A percentile compares a stretch with the other conserved stretches of the same genome.
Conservation (phyloP, 2,113 vertebrate species). For the Chaenocephalus aceratus region DNA sequence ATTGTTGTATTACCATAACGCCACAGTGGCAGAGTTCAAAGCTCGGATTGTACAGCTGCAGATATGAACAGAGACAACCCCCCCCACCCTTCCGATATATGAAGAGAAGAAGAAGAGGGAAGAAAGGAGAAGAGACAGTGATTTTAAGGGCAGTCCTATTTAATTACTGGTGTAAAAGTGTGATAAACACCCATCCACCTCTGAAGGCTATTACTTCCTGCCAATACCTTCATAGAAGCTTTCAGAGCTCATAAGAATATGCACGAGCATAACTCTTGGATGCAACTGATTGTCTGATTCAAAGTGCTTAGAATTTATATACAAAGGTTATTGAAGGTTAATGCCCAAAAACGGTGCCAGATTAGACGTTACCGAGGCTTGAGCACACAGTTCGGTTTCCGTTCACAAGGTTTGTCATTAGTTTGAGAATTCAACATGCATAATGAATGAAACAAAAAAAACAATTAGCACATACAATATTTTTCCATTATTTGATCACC, state of each 20-base stretch:
- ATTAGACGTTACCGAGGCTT: conserved; percentile 40
- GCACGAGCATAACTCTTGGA: conserved; percentile 63
- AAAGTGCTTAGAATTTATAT: conserved; percentile 27
- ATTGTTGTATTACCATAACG: conserved; percentile 70
- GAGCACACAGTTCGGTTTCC: conserved; percentile 43
- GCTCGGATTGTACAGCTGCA: conserved; percentile 71
- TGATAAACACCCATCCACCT: conserved; percentile 71
- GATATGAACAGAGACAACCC: conserved; percentile 56
- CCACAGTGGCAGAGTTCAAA: conserved; percentile 73
- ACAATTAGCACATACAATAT: conserved; percentile 44
- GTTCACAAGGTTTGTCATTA: conserved; percentile 37
- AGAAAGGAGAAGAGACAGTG: conserved; percentile 56
- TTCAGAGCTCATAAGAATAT: conserved; percentile 70
- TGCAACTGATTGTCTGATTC: conserved; percentile 27
- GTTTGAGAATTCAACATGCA: conserved; percentile 25
- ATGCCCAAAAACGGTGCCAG: conserved; percentile 24
- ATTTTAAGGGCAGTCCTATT: conserved; percentile 70
- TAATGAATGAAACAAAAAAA: conserved; percentile 50
- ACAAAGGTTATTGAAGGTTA: conserved; percentile 40
- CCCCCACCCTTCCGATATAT: conserved; percentile 31
- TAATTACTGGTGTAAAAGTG: conserved; percentile 77
- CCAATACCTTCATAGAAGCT: conserved; percentile 71
- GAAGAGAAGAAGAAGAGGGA: conserved; percentile 34
- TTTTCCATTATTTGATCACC: conserved; percentile 44
- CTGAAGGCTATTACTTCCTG: conserved; percentile 66